Evolutionary conservation across 2,888 invertebrate species (phyloP).

Genomic region (Drosophila meridiana): DNA sequence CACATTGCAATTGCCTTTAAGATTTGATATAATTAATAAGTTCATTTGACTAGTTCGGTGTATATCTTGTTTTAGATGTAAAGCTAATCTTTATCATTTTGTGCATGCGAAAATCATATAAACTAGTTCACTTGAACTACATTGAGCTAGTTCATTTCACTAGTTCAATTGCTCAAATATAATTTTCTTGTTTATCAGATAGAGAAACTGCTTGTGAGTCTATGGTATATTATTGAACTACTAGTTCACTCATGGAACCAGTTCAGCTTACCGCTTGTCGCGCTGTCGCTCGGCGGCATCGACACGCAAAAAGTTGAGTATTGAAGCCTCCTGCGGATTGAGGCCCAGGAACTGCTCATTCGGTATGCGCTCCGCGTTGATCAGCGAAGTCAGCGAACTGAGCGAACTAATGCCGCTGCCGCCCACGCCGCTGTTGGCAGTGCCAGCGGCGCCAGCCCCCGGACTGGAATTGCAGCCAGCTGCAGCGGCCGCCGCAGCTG

Average conservation of each 20-base stretch:
- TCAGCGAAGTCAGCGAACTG: conserved; percentile 84
- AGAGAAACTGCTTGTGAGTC: neutral
- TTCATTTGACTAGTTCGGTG: too few species aligned
- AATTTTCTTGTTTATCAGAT: neutral
- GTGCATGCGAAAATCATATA: too few species aligned
- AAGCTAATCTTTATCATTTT: too few species aligned
- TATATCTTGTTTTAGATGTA: too few species aligned
- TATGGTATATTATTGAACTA: neutral
- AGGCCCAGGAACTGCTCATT: conserved; percentile 86
- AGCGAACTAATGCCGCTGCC: conserved; percentile 75
- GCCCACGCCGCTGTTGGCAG: conserved; percentile 35
- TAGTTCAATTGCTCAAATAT: neutral
- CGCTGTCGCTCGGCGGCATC: conserved; percentile 88
- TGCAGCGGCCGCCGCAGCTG: conserved; percentile 63
- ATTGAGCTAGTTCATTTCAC: conserved; percentile 2
- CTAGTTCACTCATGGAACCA: neutral
- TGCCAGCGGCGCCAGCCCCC: conserved; percentile 37
- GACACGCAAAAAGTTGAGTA: conserved; percentile 89
- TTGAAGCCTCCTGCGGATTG: conserved; percentile 87
- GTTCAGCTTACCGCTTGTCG: conserved; percentile 86
- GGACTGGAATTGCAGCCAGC: conserved; percentile 50
- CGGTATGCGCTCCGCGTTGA: conserved; percentile 87
- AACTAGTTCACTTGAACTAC: neutral
- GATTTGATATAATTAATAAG: neutral
- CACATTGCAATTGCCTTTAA: neutral